A percentile compares a stretch with the other conserved stretches of the same genome.
Evolutionary conservation across 2,888 invertebrate species (phyloP).

Genomic region (Octonoba sinensis): DNA sequence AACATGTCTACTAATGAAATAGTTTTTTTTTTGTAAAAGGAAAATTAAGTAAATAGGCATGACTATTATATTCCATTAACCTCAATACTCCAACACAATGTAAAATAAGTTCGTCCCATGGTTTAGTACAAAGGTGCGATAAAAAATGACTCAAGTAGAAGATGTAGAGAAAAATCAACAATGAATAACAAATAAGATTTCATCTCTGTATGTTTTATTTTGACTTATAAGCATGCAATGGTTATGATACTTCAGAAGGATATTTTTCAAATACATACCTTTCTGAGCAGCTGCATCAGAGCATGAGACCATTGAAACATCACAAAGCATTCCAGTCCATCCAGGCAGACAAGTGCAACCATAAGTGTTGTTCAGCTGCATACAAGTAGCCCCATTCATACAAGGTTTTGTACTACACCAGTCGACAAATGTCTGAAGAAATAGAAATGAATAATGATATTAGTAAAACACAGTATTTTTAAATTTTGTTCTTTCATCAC

Average conservation of each 20-base stretch:
- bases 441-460: background rate
- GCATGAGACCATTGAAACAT: constrained; percentile 85
- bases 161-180: too few species aligned
- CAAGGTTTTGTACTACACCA: constrained; percentile 90
- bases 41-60: background rate
- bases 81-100: too few species aligned
- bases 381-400: constrained; percentile 88
- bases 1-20: background rate
- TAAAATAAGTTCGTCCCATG: too few species aligned
- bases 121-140: too few species aligned
- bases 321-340: constrained; percentile 94
- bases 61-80: background rate
- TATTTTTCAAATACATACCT: constrained; percentile 65
- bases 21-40: too few species aligned
- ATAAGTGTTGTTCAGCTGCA: constrained; percentile 86
- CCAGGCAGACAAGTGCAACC: constrained; percentile 88
- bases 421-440: constrained; percentile 76
- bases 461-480: too few species aligned
- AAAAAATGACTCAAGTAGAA: too few species aligned
- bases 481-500: too few species aligned
- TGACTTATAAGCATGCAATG: too few species aligned
- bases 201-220: too few species aligned
- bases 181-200: too few species aligned
- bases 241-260: too few species aligned
- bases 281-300: constrained; percentile 71